phyloP scores from a whole-genome alignment of 2,113 vertebrate species.

The Stictonetta naevosa region DNA sequence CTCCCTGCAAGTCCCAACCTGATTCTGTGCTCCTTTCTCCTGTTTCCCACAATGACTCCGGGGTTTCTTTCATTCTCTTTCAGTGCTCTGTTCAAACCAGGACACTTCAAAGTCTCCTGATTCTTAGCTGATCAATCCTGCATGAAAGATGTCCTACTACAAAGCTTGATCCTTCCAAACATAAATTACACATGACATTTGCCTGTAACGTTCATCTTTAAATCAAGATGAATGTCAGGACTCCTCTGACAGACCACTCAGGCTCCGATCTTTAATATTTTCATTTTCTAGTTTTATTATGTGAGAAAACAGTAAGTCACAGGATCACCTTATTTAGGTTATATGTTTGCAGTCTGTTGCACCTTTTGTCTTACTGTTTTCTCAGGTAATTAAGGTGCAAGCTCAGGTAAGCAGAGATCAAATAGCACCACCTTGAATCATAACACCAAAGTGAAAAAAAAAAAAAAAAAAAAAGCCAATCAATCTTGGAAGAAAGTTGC shows the following conservation, averaged over 20 bases:
- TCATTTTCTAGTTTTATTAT: background rate
- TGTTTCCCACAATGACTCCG: accelerated
- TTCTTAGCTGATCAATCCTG: background rate
- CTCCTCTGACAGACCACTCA: background rate
- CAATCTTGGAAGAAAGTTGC: background rate
- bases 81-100: background rate
- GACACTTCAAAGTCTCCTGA: background rate
- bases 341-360: background rate
- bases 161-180: background rate
- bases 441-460: background rate
- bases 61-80: background rate
- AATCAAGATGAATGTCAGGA: background rate
- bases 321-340: background rate
- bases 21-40: background rate
- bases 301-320: background rate
- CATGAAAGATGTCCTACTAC: background rate
- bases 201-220: background rate
- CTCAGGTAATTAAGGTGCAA: background rate
- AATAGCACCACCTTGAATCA: background rate
- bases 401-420: background rate
- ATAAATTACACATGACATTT: background rate
- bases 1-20: background rate
- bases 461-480: background rate
- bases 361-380: background rate
- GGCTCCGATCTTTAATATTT: background rate